These are phyloP conservation scores for Kryptopterus vitreolus DNA, from an alignment of 2,797 vertebrate species.

Conservation along the genomic window DNA sequence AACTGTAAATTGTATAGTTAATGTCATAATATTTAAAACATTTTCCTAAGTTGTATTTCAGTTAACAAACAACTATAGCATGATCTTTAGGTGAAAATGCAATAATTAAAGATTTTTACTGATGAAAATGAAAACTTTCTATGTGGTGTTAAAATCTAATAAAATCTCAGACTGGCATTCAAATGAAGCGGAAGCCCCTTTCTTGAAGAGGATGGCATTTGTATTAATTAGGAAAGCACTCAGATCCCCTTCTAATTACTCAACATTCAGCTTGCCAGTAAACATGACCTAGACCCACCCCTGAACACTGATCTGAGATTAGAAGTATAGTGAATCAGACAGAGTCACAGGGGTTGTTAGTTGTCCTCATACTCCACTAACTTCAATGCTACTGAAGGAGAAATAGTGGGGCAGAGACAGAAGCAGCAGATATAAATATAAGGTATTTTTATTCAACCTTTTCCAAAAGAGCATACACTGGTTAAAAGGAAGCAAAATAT, in stretches of 20 bases:
- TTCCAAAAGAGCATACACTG: background rate
- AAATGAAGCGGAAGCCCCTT: slow-evolving; percentile 33
- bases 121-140: slow-evolving; percentile 21
- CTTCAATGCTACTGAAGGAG: background rate
- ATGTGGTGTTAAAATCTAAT: slow-evolving; percentile 48
- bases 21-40: too few relatives aligned
- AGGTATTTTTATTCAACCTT: background rate
- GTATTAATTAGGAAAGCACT: slow-evolving; percentile 57
- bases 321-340: slow-evolving; percentile 30
- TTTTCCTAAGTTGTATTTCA: too few relatives aligned
- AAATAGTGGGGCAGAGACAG: background rate
- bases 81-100: background rate
- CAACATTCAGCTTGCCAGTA: slow-evolving; percentile 48
- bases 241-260: slow-evolving; percentile 54
- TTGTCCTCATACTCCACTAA: background rate
- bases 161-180: slow-evolving; percentile 44
- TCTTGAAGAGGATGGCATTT: slow-evolving; percentile 58
- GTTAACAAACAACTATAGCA: background rate
- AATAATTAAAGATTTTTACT: slow-evolving; percentile 25
- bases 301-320: slow-evolving; percentile 35
- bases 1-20: too few relatives aligned
- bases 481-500: background rate
- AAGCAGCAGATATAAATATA: background rate
- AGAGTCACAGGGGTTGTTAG: slow-evolving; percentile 15
- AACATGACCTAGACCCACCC: slow-evolving; percentile 43